Evolutionary conservation across 2,797 vertebrate genomes (phyloP), one percentile per base, ranked within the genome.

Genomic region (Salmo trutta): DNA sequence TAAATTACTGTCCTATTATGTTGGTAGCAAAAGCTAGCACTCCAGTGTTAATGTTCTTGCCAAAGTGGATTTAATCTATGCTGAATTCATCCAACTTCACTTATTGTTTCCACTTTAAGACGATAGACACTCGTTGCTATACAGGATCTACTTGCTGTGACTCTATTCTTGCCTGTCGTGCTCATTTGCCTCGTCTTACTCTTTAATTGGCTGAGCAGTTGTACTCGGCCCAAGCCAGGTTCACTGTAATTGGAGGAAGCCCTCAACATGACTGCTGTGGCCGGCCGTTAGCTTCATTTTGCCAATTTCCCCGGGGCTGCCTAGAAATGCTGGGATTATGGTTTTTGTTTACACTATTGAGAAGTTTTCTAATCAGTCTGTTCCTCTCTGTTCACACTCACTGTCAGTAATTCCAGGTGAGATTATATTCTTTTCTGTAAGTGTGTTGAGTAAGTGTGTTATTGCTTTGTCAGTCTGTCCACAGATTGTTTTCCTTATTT

Each of bases 291-390:
- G 47, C 53, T 84, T 76, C 66, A 64, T 76, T 81, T 78, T 70
- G 59, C 79, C 62, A 77, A 67, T 73, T 68, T 79, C 73, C 65
- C 66, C 68, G 27, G 27, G 3, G 8, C 36, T 80, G 56, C n/a
- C 21, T 52, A 47, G 77, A 84, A 75, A 69, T 24, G 33, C 68
- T 68, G 78, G 75, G 80, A 87, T 87, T 86, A 80, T 78, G 6
- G 12, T 54, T 16, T 76, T 82, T 36, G 27, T 84, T 74, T 81
- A 74, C 36, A 24, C 21, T 74, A 75, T 81, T 83, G 78, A 86
- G 52, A 12, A 3, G 52, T 84, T 85, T 82, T 77, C 73, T 91
- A 87, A 90, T 91, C 81, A 47, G 41, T 47, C 41, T 0, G 41
- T 47, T 47, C 41, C 41, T 67, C 2, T 29, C 21, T n/a, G 56